Conservation (phyloP, 1,140 invertebrate species). For the Asbolus verrucosus region DNA sequence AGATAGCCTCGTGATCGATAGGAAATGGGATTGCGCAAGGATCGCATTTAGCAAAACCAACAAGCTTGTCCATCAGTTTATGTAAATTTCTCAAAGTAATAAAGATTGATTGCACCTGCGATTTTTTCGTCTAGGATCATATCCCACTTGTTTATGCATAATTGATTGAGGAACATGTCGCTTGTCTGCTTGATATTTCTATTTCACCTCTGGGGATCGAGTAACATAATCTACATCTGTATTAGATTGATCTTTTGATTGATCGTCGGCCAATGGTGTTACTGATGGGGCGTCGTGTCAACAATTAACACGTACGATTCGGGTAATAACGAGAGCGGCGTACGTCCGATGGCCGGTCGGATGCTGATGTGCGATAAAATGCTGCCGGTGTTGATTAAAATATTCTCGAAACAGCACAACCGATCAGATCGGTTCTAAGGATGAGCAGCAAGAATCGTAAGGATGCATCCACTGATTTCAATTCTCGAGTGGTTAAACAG, state of each 20-base stretch:
- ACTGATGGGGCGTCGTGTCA: background rate
- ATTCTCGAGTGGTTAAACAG: conserved; percentile 3
- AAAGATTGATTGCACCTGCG: background rate
- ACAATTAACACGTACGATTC: conserved; percentile 2
- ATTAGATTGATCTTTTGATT: conserved; percentile 8
- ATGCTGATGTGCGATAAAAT: too few relatives aligned
- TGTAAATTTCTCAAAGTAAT: too few relatives aligned
- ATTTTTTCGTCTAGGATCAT: conserved; percentile 3
- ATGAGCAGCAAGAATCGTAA: conserved; percentile 10
- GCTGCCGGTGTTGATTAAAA: too few relatives aligned
- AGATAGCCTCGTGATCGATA: conserved; percentile 6
- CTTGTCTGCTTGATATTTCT: conserved; percentile 7
- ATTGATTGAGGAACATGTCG: too few relatives aligned
- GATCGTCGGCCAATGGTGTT: background rate
- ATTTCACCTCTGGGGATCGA: conserved; percentile 1
- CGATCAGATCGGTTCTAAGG: background rate
- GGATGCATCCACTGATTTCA: conserved; percentile 24
- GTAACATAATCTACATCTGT: background rate
- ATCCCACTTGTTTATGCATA: too few relatives aligned
- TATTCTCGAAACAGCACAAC: background rate
- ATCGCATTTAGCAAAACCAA: background rate
- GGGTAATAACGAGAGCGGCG: too few relatives aligned
- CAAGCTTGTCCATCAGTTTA: background rate
- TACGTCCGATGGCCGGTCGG: too few relatives aligned
- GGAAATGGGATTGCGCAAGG: conserved; percentile 1